Conservation (phyloP, 2,113 vertebrate genomes). For the Cichladusa arquata region DNA sequence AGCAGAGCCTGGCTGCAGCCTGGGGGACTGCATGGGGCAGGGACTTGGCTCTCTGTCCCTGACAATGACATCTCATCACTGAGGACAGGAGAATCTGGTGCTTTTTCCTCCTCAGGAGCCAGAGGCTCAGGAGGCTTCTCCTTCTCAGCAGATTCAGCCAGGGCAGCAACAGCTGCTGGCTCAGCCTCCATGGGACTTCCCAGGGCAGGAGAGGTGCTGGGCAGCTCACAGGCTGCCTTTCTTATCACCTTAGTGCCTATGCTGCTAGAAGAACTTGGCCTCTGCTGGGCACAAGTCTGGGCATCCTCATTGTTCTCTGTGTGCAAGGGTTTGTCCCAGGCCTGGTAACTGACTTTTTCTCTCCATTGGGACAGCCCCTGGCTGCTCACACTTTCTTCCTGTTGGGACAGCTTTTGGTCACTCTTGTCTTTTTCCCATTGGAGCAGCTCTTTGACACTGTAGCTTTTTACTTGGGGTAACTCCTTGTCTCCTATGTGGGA, state of each 20-base stretch:
- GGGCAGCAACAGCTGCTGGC: not conserved
- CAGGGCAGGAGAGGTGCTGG: not conserved
- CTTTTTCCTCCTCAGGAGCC: not conserved
- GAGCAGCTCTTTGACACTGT: not conserved
- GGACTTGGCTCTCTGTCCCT: not conserved
- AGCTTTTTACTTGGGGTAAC: not conserved
- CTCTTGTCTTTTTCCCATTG: not conserved
- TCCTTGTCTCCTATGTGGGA: not conserved
- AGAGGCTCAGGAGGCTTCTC: not conserved
- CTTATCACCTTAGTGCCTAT: not conserved
- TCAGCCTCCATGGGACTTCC: rapidly evolving
- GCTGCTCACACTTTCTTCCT: not conserved
- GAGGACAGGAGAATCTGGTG: not conserved
- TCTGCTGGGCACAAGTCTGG: not conserved
- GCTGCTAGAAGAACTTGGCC: not conserved
- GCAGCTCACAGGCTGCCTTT: not conserved
- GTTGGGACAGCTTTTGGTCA: not conserved
- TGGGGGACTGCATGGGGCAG: not conserved
- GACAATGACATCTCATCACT: not conserved
- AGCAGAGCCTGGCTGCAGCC: not conserved
- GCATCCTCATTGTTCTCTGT: not conserved
- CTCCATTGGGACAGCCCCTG: not conserved
- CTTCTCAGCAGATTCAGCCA: not conserved
- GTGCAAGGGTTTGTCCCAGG: not conserved
- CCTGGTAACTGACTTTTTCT: not conserved